Base-by-base conservation (phyloP, 2,888 invertebrate genomes). In the Drosophila dives region DNA sequence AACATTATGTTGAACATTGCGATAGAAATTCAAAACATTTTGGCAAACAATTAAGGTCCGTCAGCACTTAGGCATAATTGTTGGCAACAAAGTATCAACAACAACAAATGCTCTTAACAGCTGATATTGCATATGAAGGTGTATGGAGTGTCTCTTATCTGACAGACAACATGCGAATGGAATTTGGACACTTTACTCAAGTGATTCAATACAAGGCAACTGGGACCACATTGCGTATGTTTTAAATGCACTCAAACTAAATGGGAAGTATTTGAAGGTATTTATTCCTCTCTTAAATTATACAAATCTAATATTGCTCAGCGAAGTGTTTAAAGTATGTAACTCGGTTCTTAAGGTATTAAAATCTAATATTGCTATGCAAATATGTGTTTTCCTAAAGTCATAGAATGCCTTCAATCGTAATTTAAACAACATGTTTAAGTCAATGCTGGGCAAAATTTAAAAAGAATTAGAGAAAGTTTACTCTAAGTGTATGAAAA, bases 1-100 rank as follows among this genome's bases (percentile, higher is more conserved):
- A 38, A 45, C 59, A 34, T 17, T 50, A 55, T 58, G 48, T 23
- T 36, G 40, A 68, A 64, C 40, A 67, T 49, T 68, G 53, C 32
- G 11, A 36, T 71, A n/a, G 3, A 69, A 64, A 63, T 70, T 71
- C 34, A 54, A 59, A 17, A 29, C 42, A 23, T 42, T 50, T 23
- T 23, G 33, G 10, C 20, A 34, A 53, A 66, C 48, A 33, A 49
- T 53, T 65, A 48, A 34, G 38, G 40, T 32, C 60, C 53, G 48
- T 48, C 36, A 34, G 64, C 73, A 80, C 64, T 72, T 65, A 66
- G 29, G 65, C 63, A 54, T 50, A 61, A 61, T 73, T 75, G 72
- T 71, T 67, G 45, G 34, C 32, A 23, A 1, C 40, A 60, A 33
- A 38, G 26, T n/a, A 26, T 26, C 32, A 58, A 68, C 1, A 45